Evolutionary conservation across 2,888 invertebrate species (phyloP).

Genomic region (Chymomyza fuscimana): DNA sequence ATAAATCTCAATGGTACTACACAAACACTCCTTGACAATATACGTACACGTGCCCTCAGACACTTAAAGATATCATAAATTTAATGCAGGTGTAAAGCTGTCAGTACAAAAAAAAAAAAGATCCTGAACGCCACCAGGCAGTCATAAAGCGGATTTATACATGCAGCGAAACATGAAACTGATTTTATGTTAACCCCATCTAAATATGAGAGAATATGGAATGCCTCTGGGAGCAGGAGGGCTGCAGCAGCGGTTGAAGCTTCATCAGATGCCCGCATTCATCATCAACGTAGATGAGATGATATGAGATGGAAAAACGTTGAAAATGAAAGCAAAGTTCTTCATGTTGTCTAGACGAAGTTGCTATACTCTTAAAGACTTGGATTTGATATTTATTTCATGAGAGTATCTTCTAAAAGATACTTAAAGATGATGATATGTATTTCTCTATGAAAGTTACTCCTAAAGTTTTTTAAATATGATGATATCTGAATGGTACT

Average conservation of each 20-base stretch:
- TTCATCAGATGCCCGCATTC: slow-evolving; percentile 1
- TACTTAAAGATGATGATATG: too few relatives aligned
- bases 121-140: slow-evolving; percentile 2
- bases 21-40: background rate
- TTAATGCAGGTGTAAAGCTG: slow-evolving; percentile 41
- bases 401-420: too few relatives aligned
- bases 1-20: background rate
- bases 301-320: background rate
- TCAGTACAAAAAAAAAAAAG: slow-evolving; percentile 23
- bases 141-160: slow-evolving; percentile 48
- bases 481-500: too few relatives aligned
- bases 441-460: too few relatives aligned
- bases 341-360: too few relatives aligned
- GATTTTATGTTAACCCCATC: slow-evolving; percentile 17
- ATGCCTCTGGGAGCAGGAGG: slow-evolving; percentile 8
- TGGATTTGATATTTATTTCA: too few relatives aligned
- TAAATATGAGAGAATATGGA: background rate
- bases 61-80: background rate
- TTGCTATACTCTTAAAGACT: too few relatives aligned
- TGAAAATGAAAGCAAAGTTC: background rate
- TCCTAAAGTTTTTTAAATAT: too few relatives aligned
- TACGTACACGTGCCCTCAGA: background rate
- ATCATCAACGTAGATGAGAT: background rate
- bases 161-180: slow-evolving; percentile 36
- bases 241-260: background rate